Base-by-base conservation (phyloP, 2,888 invertebrate genomes). In the Noctua fimbriata region DNA sequence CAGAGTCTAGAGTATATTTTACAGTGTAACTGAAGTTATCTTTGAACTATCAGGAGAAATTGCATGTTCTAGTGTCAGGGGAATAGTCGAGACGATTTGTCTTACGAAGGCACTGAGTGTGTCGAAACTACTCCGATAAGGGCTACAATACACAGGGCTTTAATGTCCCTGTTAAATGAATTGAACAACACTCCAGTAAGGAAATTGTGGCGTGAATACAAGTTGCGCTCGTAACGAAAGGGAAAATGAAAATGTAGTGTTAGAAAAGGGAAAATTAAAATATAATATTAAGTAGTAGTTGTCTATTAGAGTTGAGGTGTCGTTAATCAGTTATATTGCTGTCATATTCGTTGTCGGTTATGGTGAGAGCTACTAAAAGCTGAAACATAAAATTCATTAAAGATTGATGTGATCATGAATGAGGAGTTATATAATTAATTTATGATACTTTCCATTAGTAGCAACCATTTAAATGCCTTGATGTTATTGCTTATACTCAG, bases 31-130 rank as follows among this genome's bases (percentile, higher is more conserved):
- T 79, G 63, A 89, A 90, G 79, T 89, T 93, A 94, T 94, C 94
- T 91, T 87, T 89, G 89, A 92, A 91, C 88, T 89, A 94, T 94
- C 93, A 90, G 79, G 90, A 92, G 92, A 93, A 93, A 94, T 92
- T 91, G 92, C 92, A 91, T 93, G 93, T 92, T 87, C 87, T 87
- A 80, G 90, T 91, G 91, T 92, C 92, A 89, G 89, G 81, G 83
- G 88, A 92, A 92, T 92, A 87, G 90, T 83, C 90, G 81, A 87
- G 86, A 90, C 92, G 89, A 93, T 95, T 94, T 94, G 93, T 94
- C 93, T 94, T 88, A 88, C 88, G 79, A 75, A 85, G 87, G 89
- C 91, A 91, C 90, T 91, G 92, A 92, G 90, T 90, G 88, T 91
- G 91, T 90, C 88, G 88, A 84, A 84, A 86, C 87, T 69, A 75